A percentile compares a stretch with the other conserved stretches of the same genome.
phyloP scores from a whole-genome alignment of 2,797 vertebrate species.

The Hozukius guyotensis region DNA sequence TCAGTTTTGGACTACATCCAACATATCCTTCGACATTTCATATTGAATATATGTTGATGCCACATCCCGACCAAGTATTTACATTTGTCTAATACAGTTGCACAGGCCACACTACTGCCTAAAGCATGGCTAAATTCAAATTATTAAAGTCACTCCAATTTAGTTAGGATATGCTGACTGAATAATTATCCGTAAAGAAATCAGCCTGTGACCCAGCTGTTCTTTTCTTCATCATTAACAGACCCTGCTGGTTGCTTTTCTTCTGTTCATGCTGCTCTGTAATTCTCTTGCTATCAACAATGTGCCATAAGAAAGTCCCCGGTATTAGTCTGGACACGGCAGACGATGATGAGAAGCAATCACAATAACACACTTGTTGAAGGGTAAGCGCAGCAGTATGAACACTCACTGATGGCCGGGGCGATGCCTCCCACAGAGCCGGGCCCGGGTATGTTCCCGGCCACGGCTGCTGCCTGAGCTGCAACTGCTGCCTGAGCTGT shows the following conservation, averaged over 20 bases:
- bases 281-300: neutral
- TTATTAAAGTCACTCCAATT: neutral
- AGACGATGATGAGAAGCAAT: slow-evolving; percentile 1
- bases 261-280: neutral
- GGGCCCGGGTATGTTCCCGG: slow-evolving; percentile 96
- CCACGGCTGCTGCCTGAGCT: slow-evolving; percentile 93
- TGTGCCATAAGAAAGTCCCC: neutral
- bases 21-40: neutral
- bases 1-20: neutral
- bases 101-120: neutral
- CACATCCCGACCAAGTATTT: neutral
- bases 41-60: neutral
- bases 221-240: neutral
- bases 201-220: neutral
- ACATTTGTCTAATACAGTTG: neutral
- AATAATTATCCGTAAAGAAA: neutral
- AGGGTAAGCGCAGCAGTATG: slow-evolving; percentile 7
- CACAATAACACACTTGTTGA: slow-evolving; percentile 24
- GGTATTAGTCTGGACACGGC: neutral
- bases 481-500: slow-evolving; percentile 95
- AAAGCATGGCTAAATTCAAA: neutral
- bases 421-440: slow-evolving; percentile 97
- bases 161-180: neutral
- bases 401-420: slow-evolving; percentile 94
- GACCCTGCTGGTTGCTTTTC: neutral